Base-by-base conservation (phyloP, 2,113 vertebrate species). In the Todiramphus saurophagus region DNA sequence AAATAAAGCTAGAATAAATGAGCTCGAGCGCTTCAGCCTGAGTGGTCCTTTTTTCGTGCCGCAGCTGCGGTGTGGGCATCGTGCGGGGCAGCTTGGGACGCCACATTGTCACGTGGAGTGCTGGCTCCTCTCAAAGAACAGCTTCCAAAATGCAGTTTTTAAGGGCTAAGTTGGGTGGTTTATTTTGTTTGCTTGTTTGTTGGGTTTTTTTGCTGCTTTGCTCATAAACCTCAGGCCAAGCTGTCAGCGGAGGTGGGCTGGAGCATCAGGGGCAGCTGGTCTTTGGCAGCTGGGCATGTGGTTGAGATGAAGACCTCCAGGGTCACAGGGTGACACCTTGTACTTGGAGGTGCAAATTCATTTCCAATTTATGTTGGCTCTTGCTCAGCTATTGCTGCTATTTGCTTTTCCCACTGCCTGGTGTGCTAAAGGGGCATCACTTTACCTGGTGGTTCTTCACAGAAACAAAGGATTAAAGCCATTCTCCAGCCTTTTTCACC, bases 1-100 rank as follows among this genome's bases (percentile, higher is more conserved):
- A 93, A 97, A 97, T 96, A 97, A 97, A 95, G 62, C 33, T 97
- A 96, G 96, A 97, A 90, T 96, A 97, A 97, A 96, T 14, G 85
- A 96, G 89, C 89, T 69, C 4, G 21, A 94, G 79, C 13, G 50
- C 50, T 64, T 64, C 17, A 59, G 72, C 41, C 48, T 68, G 64
- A 63, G 62, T 86, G 69, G 46, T 74, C 59, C 62, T 87, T 95
- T 55, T 64, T 75, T 83, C 1, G 20, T 84, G 83, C 73, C 3
- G 44, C 9, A 24, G 39, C 30, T 13, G 37, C 41, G 4, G 55
- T 1, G 7, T 33, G 81, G 48, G 43, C 77, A 53, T n/a, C 1
- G 2, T 11, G 46, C 8, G 4, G 53, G n/a, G 35, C 0, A 0
- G 37, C 25, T 70, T 2, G 2, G 19, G 50, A 35, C 44, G 33